A percentile compares a stretch with the other conserved stretches of the same genome.
phyloP scores from a whole-genome alignment of 2,888 invertebrate species.

The Tetrapedia diversipes region DNA sequence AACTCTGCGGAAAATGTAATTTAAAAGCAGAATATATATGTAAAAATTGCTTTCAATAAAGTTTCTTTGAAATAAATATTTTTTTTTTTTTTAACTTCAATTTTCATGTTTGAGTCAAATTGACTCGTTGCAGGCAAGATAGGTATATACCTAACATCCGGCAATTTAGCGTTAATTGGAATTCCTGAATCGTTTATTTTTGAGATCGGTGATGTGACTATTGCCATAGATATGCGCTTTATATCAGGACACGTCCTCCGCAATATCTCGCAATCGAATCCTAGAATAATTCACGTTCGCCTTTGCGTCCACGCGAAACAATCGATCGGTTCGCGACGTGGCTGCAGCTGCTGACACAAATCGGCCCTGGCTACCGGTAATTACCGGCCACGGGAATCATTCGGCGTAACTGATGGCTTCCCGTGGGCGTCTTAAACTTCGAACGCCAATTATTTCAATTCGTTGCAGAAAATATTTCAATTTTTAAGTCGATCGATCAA shows the following conservation, averaged over 20 bases:
- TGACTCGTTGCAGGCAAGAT: too few relatives aligned
- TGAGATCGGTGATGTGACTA: background rate
- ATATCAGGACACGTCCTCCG: conserved; percentile 14
- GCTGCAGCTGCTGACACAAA: conserved; percentile 46
- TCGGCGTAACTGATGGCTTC: conserved; percentile 66
- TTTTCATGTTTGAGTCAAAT: too few relatives aligned
- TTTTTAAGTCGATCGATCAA: conserved; percentile 34
- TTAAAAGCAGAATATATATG: too few relatives aligned
- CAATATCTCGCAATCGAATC: conserved; percentile 21
- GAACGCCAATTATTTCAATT: conserved; percentile 38
- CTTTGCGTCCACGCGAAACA: conserved; percentile 36
- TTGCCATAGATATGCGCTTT: background rate
- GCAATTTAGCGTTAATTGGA: background rate
- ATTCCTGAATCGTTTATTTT: background rate
- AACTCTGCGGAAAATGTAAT: too few relatives aligned
- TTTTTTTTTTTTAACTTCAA: too few relatives aligned
- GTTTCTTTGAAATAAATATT: too few relatives aligned
- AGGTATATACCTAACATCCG: too few relatives aligned
- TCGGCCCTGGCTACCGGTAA: conserved; percentile 52
- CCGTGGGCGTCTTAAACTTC: conserved; percentile 54
- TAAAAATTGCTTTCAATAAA: too few relatives aligned
- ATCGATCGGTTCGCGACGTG: conserved; percentile 45
- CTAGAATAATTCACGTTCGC: conserved; percentile 20
- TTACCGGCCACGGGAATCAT: conserved; percentile 65
- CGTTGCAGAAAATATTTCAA: conserved; percentile 5